Evolutionary conservation across 1,140 invertebrate species (phyloP).

Genomic region (Sitophilus oryzae): DNA sequence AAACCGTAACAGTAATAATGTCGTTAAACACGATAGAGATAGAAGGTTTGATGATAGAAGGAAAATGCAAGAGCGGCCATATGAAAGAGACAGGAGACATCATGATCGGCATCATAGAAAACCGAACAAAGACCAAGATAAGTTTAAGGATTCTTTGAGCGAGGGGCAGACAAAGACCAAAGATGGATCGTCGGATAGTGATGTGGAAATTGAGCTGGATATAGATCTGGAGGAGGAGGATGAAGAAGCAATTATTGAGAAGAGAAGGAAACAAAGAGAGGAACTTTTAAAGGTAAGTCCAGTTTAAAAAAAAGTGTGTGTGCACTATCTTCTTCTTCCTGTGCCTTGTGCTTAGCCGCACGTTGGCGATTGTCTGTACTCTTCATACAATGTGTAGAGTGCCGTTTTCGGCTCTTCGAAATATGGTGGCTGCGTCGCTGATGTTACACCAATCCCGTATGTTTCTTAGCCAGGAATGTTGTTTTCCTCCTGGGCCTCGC

Average conservation of each 20-base stretch:
- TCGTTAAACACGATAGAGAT: slow-evolving; percentile 3
- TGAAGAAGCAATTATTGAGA: slow-evolving; percentile 90
- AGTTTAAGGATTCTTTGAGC: slow-evolving; percentile 77
- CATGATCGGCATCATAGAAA: slow-evolving; percentile 32
- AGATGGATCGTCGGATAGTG: slow-evolving; percentile 55
- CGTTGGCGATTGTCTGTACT: no score
- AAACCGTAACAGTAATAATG: slow-evolving; percentile 25
- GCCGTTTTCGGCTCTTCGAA: no score
- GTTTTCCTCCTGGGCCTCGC: no score
- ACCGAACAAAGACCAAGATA: slow-evolving; percentile 48
- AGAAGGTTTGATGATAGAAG: slow-evolving; percentile 20
- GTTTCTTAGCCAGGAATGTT: no score
- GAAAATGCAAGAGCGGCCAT: slow-evolving; percentile 27
- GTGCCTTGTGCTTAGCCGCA: no score
- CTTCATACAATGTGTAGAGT: no score
- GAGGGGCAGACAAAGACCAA: slow-evolving; percentile 65
- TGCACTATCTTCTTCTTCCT: no score
- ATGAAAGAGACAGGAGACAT: slow-evolving; percentile 40
- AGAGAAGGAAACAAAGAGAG: slow-evolving; percentile 81
- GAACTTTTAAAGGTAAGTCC: slow-evolving; percentile 71
- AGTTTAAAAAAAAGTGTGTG: neutral
- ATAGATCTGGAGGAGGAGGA: slow-evolving; percentile 74
- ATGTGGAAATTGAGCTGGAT: slow-evolving; percentile 70
- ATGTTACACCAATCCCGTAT: no score
- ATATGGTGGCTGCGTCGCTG: no score